A percentile compares a stretch with the other conserved stretches of the same genome.
phyloP scores from a whole-genome alignment of 92 coral and sea anemone species.

The Diadumene lineata region DNA sequence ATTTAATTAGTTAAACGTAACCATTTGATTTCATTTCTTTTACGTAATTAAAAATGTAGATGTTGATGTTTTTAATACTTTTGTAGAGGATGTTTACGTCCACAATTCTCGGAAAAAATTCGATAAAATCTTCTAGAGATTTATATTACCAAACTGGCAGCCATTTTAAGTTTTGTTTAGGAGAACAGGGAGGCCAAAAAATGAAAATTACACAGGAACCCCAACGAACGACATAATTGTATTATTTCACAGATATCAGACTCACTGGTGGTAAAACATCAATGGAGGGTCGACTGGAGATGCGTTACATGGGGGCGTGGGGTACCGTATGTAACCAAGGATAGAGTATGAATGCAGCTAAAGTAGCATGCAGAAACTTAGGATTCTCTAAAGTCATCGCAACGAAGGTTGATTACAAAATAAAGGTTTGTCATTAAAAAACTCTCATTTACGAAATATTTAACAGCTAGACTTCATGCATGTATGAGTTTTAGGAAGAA shows the following conservation, averaged over 20 bases:
- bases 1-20: background rate
- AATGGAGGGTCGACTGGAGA: conserved; percentile 27
- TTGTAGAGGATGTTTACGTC: too few relatives aligned
- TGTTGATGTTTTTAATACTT: too few relatives aligned
- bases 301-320: conserved; percentile 23
- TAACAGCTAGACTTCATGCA: too few relatives aligned
- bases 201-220: background rate
- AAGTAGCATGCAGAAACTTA: conserved; percentile 41
- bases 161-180: background rate
- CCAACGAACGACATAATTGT: background rate
- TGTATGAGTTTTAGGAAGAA: too few relatives aligned
- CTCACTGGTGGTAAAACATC: conserved; percentile 12
- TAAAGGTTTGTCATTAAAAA: too few relatives aligned
- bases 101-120: too few relatives aligned
- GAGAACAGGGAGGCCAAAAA: background rate
- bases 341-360: conserved; percentile 40
- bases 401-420: background rate
- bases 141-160: too few relatives aligned
- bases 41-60: too few relatives aligned
- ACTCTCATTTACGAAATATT: too few relatives aligned
- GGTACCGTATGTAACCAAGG: conserved; percentile 34
- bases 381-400: conserved; percentile 28
- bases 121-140: too few relatives aligned
- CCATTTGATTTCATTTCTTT: background rate
- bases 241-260: background rate